Evolutionary conservation across 2,797 vertebrate species (phyloP), one percentile per base, ranked within the genome.

Genomic region (Phoebastria nigripes): DNA sequence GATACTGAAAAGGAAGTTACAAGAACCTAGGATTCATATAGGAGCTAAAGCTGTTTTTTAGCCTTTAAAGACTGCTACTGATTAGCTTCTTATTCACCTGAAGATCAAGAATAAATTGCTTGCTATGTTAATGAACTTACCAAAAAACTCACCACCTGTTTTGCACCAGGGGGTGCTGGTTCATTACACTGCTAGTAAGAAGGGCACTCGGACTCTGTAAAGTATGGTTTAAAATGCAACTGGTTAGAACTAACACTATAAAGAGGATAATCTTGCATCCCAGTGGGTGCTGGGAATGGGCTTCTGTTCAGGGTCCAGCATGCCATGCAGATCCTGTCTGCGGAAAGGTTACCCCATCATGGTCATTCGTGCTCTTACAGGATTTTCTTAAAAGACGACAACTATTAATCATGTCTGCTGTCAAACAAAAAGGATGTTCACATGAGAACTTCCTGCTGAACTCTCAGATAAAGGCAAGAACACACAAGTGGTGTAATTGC

Each of bases 251-350:
- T 69, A 51, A 63, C 29, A 15, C 19, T 71, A 4, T 15, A 24
- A 54, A 47, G 22, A 77, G 14, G 28, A 31, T 56, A 54, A 66
- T 51, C 16, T 44, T 70, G 5, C 5, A 59, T 71, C 21, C 44
- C 12, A 4, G 0, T 6, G 2, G 15, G 51, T 46, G 39, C 28
- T 91, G 59, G 61, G 28, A 82, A 59, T 0, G 0, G 24, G 26
- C 31, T 7, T 66, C 12, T 62, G 10, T 52, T 65, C 55, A 47
- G 15, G 22, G 24, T 42, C 9, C 35, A 87, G 61, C 12, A 33
- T 6, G 24, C 18, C 35, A 6, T 5, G 28, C 26, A 58, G 47
- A 37, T 73, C 17, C 42, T 5, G 0, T 3, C 29, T 12, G 11
- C 0, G 1, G 51, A 55, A 73, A n/a, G 14, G 44, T n/a, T 55